Evolutionary conservation across 2,888 invertebrate species (phyloP).

Genomic region (Chrysodeixis includens): DNA sequence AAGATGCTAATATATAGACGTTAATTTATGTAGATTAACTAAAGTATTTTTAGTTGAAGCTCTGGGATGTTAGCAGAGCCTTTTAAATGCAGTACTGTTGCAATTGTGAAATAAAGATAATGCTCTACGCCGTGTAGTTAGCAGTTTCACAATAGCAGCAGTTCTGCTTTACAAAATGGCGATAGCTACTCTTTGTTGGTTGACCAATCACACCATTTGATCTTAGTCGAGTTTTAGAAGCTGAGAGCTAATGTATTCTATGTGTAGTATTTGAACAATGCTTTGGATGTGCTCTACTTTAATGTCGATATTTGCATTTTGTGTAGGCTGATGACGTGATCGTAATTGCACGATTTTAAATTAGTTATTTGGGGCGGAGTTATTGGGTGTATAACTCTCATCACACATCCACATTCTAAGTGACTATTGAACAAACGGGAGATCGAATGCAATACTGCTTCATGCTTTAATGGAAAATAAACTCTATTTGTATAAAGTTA

Average conservation of each 20-base stretch:
- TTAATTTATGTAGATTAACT: slow-evolving; percentile 7
- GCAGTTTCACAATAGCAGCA: too few relatives aligned
- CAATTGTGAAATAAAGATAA: neutral
- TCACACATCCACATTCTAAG: too few relatives aligned
- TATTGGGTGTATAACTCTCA: neutral
- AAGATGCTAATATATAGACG: slow-evolving; percentile 64
- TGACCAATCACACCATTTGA: neutral
- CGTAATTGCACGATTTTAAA: neutral
- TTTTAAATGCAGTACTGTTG: too few relatives aligned
- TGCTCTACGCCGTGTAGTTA: too few relatives aligned
- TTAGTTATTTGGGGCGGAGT: too few relatives aligned
- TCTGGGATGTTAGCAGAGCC: too few relatives aligned
- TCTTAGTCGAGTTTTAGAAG: slow-evolving; percentile 37
- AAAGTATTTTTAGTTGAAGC: too few relatives aligned
- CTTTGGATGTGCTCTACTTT: neutral
- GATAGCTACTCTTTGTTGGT: neutral
- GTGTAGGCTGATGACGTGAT: neutral
- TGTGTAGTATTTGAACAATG: slow-evolving; percentile 25
- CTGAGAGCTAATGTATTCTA: slow-evolving; percentile 27
- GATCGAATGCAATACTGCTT: neutral
- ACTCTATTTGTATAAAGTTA: neutral
- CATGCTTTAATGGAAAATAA: neutral
- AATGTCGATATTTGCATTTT: slow-evolving; percentile 8
- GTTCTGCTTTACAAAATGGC: too few relatives aligned
- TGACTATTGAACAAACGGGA: neutral